A percentile compares a stretch with the other conserved stretches of the same genome.
phyloP scores from a whole-genome alignment of 2,888 invertebrate species.

The Melitaea athalia region DNA sequence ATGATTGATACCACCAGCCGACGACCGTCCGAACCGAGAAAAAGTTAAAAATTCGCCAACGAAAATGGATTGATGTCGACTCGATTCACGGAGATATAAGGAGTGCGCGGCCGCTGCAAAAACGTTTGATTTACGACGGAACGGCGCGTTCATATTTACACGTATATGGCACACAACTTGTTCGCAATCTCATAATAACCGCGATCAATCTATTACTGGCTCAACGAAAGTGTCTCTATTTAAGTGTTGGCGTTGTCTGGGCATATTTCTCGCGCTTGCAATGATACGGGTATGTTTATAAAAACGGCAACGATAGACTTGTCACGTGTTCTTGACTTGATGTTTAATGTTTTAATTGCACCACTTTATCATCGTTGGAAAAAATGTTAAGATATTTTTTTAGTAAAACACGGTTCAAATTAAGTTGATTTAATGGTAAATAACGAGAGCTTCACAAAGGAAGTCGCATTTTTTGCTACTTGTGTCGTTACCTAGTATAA shows the following conservation, averaged over 20 bases:
- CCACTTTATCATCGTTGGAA: background rate
- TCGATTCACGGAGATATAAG: constrained; percentile 36
- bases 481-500: too few relatives aligned
- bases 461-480: too few relatives aligned
- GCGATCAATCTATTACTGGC: constrained; percentile 32
- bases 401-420: background rate
- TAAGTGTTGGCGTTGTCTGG: constrained; percentile 16
- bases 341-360: constrained; percentile 16
- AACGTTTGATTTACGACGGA: constrained; percentile 40
- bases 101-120: constrained; percentile 32
- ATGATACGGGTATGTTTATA: constrained; percentile 12
- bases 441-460: too few relatives aligned
- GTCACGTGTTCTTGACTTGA: constrained; percentile 12
- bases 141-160: constrained; percentile 24
- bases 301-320: constrained; percentile 20
- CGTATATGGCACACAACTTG: constrained; percentile 31
- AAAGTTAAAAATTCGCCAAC: constrained; percentile 58
- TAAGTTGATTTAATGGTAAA: background rate
- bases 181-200: constrained; percentile 32
- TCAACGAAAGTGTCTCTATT: constrained; percentile 29
- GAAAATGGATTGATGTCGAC: constrained; percentile 50
- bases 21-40: constrained; percentile 49
- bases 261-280: constrained; percentile 20
- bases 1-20: constrained; percentile 72
- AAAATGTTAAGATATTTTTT: background rate